Percentiles rank a stretch among this genome's conserved stretches.
These are phyloP conservation scores for Gambusia holbrooki DNA, from an alignment of 2,113 vertebrate species.

Conservation along the genomic window DNA sequence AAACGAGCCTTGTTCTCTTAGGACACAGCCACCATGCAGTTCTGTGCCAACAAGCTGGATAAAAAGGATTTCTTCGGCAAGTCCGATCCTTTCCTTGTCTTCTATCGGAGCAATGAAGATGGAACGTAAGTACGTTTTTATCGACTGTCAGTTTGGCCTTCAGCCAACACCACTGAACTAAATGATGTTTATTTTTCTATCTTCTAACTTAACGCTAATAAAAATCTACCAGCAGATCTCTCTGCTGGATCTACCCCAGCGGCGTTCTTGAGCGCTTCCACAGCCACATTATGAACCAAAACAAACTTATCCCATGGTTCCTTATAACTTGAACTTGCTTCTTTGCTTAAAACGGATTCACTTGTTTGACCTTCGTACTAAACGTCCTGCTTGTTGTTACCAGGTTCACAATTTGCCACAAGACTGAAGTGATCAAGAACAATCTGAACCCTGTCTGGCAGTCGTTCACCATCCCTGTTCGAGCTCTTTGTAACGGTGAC, in stretches of 20 bases:
- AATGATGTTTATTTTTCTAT: too few species aligned
- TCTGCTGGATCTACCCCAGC: too few species aligned
- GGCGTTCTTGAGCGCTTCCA: too few species aligned
- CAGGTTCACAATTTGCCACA: conserved; percentile 95
- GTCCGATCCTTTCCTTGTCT: conserved; percentile 92
- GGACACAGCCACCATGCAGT: conserved; percentile 93
- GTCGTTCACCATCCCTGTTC: conserved; percentile 90
- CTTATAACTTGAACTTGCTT: neutral
- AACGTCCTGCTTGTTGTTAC: conserved; percentile 15
- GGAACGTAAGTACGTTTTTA: conserved; percentile 85
- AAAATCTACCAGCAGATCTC: neutral
- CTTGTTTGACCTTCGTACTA: neutral
- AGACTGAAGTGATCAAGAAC: conserved; percentile 94
- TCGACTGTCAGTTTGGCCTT: conserved; percentile 6
- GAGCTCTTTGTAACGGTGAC: conserved; percentile 90
- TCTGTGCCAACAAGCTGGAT: conserved; percentile 81
- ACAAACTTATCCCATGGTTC: neutral
- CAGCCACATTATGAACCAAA: too few species aligned
- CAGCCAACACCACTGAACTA: neutral
- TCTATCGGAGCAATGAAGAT: conserved; percentile 93
- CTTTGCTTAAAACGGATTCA: neutral
- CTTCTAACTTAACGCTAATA: too few species aligned
- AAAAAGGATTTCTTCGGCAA: conserved; percentile 86
- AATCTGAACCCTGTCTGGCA: conserved; percentile 93
- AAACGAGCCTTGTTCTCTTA: conserved; percentile 51